These are phyloP conservation scores for Penaeus chinensis DNA, from an alignment of 1,140 invertebrate genomes.

Conservation along the genomic window DNA sequence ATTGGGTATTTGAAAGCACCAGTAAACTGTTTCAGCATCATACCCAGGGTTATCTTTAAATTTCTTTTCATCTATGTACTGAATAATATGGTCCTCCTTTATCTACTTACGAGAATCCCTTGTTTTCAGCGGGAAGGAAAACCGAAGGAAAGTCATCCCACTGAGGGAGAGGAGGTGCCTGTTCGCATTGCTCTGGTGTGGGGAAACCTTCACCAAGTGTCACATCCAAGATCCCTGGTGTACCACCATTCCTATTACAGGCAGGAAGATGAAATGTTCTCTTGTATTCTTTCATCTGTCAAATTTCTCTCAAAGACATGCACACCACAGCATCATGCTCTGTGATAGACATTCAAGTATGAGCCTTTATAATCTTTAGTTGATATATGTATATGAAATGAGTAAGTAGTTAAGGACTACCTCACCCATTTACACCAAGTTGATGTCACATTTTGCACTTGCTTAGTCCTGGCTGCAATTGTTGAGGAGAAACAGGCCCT, in stretches of 20 bases:
- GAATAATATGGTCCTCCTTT: no score
- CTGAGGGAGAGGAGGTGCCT: constrained; percentile 65
- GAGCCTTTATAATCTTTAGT: no score
- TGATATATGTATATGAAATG: no score
- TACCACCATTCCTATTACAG: constrained; percentile 47
- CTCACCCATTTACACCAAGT: no score
- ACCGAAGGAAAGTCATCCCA: constrained; percentile 70
- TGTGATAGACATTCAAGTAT: no score
- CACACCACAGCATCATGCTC: not conserved
- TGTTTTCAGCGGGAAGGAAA: constrained; percentile 80
- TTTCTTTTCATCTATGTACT: no score
- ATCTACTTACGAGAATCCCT: constrained; percentile 77
- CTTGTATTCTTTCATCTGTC: no score
- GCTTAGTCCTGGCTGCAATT: no score
- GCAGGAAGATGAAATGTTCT: constrained; percentile 2
- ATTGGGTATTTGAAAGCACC: constrained; percentile 75
- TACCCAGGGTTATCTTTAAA: not conserved
- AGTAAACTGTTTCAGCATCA: constrained; percentile 18
- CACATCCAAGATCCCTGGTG: constrained; percentile 41
- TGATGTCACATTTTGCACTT: no score
- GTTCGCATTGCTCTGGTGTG: constrained; percentile 59
- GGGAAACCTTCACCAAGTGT: constrained; percentile 45
- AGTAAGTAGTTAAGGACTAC: no score
- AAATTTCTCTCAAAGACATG: no score
- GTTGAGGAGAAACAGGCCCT: no score